phyloP scores from a whole-genome alignment of 2,113 vertebrate species.

The Tachysurus vachellii region DNA sequence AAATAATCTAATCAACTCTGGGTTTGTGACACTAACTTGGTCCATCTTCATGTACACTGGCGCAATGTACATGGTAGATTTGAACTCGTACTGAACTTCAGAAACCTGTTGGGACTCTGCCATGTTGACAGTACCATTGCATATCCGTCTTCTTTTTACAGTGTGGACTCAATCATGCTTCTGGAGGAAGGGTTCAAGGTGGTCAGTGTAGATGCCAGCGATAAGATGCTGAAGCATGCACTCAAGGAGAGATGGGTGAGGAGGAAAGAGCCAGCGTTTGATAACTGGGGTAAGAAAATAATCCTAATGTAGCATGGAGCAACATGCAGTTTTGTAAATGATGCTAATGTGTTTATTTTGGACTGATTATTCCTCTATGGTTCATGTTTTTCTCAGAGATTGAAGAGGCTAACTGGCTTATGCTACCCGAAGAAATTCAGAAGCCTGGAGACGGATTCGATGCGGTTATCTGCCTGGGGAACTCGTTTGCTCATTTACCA shows the following conservation, averaged over 20 bases:
- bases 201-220: slow-evolving; percentile 93
- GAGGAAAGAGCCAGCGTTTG: slow-evolving; percentile 86
- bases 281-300: slow-evolving; percentile 85
- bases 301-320: not conserved
- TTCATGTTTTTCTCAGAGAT: slow-evolving; percentile 75
- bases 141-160: slow-evolving; percentile 58
- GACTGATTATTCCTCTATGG: not conserved
- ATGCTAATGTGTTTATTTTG: not conserved
- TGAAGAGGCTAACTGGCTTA: slow-evolving; percentile 97
- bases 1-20: not conserved
- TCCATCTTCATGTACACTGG: not conserved
- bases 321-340: not conserved
- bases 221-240: slow-evolving; percentile 98
- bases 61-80: too few relatives aligned
- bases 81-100: not conserved
- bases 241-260: slow-evolving; percentile 92
- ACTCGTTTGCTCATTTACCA: slow-evolving; percentile 96
- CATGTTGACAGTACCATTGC: not conserved
- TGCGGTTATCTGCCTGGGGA: slow-evolving; percentile 94
- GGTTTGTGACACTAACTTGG: not conserved
- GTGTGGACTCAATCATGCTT: slow-evolving; percentile 96
- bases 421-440: slow-evolving; percentile 81
- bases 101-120: not conserved
- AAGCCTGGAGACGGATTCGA: slow-evolving; percentile 86
- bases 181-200: slow-evolving; percentile 91